These are phyloP conservation scores for Brachynemurus nebulosus DNA, from an alignment of 2,888 invertebrate species.

Conservation along the genomic window DNA sequence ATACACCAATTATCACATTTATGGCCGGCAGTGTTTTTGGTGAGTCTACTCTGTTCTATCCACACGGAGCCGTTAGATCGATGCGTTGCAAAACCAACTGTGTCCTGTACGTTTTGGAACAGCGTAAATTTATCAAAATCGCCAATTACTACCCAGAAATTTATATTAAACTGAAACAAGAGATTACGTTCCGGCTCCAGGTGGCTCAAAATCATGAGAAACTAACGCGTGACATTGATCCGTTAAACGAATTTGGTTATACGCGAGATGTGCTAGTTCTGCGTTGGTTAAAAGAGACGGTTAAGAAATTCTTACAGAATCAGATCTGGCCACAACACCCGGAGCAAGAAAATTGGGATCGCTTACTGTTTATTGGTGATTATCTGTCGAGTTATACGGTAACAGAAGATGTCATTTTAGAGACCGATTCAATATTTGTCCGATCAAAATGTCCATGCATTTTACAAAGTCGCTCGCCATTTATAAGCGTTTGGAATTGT, in stretches of 20 bases:
- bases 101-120: background rate
- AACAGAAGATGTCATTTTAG: background rate
- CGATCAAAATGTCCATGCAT: background rate
- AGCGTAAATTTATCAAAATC: background rate
- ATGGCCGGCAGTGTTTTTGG: background rate
- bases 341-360: too few species aligned
- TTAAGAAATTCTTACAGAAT: background rate
- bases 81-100: background rate
- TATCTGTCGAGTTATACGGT: background rate
- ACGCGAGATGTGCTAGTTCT: background rate
- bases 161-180: background rate
- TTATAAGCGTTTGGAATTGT: background rate
- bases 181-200: background rate
- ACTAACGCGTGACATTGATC: background rate
- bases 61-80: background rate
- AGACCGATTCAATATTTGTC: background rate
- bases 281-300: background rate
- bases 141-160: too few species aligned
- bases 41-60: background rate
- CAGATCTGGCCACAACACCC: too few species aligned
- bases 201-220: background rate
- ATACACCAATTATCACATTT: background rate
- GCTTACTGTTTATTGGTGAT: background rate
- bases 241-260: background rate
- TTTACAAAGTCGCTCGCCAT: background rate